These are phyloP conservation scores for Bacillus rossius DNA, from an alignment of 1,140 invertebrate genomes.

Conservation along the genomic window DNA sequence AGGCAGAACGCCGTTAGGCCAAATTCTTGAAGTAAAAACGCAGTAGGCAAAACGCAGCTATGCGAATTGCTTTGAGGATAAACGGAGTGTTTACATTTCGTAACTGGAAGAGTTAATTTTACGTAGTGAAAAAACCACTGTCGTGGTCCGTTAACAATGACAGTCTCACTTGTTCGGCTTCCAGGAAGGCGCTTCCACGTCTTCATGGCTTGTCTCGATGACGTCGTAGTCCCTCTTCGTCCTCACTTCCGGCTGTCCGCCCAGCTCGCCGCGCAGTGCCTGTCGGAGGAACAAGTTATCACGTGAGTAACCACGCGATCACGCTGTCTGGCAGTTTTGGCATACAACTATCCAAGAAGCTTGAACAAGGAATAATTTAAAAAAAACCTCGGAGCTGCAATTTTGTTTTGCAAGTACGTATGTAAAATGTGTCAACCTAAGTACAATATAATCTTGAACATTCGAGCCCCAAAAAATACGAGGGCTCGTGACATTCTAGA, in stretches of 20 bases:
- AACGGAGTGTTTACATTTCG: no score
- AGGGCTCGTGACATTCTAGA: no score
- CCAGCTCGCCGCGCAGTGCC: conserved; percentile 17
- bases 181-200: conserved; percentile 5
- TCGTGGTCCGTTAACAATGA: no score
- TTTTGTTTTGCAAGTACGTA: background rate
- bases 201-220: conserved; percentile 8
- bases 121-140: no score
- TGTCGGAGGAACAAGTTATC: background rate
- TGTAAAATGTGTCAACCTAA: background rate
- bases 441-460: background rate
- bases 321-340: background rate
- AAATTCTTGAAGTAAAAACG: background rate
- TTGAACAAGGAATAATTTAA: background rate
- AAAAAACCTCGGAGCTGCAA: background rate
- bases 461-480: no score
- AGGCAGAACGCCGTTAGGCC: no score
- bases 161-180: conserved; percentile 38
- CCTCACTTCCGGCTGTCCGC: conserved; percentile 1
- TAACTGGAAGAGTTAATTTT: no score
- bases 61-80: no score
- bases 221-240: conserved; percentile 12
- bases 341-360: background rate
- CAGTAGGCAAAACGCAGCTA: no score
- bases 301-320: background rate